Conservation (phyloP, 1,140 invertebrate genomes). For the Caerostris extrusa region DNA sequence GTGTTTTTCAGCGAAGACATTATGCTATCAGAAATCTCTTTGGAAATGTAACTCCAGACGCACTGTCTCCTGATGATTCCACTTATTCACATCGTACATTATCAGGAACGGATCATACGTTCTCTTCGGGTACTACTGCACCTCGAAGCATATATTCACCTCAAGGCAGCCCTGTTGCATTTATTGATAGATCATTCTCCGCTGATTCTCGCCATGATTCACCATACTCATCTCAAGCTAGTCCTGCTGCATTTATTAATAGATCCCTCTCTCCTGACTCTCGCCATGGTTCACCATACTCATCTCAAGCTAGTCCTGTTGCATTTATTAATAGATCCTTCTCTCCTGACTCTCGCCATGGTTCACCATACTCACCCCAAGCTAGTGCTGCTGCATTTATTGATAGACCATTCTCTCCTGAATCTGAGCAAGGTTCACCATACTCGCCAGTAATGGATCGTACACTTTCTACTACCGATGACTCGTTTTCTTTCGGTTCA, state of each 20-base stretch:
- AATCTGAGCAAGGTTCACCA: too few relatives aligned
- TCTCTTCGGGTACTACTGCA: too few relatives aligned
- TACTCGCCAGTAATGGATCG: not conserved
- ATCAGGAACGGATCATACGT: too few relatives aligned
- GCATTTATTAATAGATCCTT: too few relatives aligned
- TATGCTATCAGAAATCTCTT: slow-evolving; percentile 9
- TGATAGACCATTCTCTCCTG: not conserved
- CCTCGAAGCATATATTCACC: too few relatives aligned
- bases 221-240: not conserved
- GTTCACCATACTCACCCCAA: not conserved
- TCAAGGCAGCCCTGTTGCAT: too few relatives aligned
- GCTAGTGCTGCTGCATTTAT: too few relatives aligned
- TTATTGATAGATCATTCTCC: not conserved
- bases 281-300: not conserved
- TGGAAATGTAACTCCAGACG: not conserved
- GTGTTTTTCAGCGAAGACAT: slow-evolving; percentile 18
- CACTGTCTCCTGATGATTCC: not conserved
- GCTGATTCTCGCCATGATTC: not conserved
- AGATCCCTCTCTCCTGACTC: not conserved
- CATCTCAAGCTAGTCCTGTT: too few relatives aligned
- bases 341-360: too few relatives aligned
- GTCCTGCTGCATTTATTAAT: too few relatives aligned
- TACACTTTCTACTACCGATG: not conserved
- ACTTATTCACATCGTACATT: too few relatives aligned
- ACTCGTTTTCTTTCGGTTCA: not conserved